A percentile compares a stretch with the other conserved stretches of the same genome.
Evolutionary conservation across 2,888 invertebrate species (phyloP).

Genomic region (Drosophila colorata): DNA sequence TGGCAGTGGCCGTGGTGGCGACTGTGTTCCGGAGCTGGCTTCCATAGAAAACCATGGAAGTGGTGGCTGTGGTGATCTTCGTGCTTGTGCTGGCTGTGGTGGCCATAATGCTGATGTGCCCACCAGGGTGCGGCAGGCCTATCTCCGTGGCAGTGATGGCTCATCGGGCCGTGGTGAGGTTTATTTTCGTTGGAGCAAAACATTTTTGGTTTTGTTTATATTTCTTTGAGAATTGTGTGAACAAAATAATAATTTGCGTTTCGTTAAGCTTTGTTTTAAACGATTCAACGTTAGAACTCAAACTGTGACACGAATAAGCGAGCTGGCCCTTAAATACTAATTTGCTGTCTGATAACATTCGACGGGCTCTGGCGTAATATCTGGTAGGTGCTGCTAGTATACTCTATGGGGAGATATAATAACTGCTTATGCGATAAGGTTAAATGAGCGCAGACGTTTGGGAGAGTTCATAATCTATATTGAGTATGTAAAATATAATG

Average conservation of each 20-base stretch:
- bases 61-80: background rate
- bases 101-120: conserved; percentile 11
- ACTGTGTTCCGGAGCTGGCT: background rate
- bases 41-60: conserved; percentile 1
- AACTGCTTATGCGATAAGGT: background rate
- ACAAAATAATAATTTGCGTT: background rate
- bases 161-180: background rate
- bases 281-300: conserved; percentile 14
- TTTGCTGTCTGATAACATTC: conserved; percentile 12
- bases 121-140: background rate
- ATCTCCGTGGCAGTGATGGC: conserved; percentile 9
- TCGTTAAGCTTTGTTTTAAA: conserved; percentile 3
- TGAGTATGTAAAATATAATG: background rate
- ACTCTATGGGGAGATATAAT: background rate
- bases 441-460: background rate
- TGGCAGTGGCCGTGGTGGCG: conserved; percentile 10
- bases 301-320: conserved; percentile 8
- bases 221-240: too few relatives aligned
- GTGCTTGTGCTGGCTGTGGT: background rate
- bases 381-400: too few relatives aligned
- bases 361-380: conserved; percentile 15
- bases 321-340: conserved; percentile 22
- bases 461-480: background rate
- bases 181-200: conserved; percentile 7
- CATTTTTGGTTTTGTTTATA: conserved; percentile 4